phyloP scores from a whole-genome alignment of 2,797 vertebrate species.

The Gadopsis marmoratus region DNA sequence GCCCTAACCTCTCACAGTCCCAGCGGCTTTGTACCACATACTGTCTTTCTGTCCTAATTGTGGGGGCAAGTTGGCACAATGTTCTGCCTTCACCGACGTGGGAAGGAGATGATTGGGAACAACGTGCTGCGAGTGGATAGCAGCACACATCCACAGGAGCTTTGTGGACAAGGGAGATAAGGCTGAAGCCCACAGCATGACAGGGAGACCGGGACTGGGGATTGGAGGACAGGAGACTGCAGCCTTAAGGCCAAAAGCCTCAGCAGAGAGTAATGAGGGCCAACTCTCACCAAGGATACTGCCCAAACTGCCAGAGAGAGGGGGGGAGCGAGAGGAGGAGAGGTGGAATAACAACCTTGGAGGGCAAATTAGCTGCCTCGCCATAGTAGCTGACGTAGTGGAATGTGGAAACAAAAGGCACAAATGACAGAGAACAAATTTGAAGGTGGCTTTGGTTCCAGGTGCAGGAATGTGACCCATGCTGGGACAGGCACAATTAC shows the following conservation, averaged over 20 bases:
- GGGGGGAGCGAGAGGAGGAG: slow-evolving; percentile 2
- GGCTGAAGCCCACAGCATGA: slow-evolving; percentile 66
- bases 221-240: slow-evolving; percentile 67
- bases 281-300: slow-evolving; percentile 63
- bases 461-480: slow-evolving; percentile 29
- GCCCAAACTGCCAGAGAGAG: slow-evolving; percentile 51
- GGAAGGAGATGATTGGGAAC: slow-evolving; percentile 68
- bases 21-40: slow-evolving; percentile 45
- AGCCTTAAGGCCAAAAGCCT: slow-evolving; percentile 75
- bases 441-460: slow-evolving; percentile 51
- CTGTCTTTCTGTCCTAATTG: slow-evolving; percentile 60
- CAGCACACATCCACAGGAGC: slow-evolving; percentile 76
- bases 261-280: slow-evolving; percentile 77
- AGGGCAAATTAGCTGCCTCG: slow-evolving; percentile 58
- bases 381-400: slow-evolving; percentile 39
- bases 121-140: slow-evolving; percentile 70
- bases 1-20: slow-evolving; percentile 38
- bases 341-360: slow-evolving; percentile 58
- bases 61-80: slow-evolving; percentile 57
- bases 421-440: slow-evolving; percentile 45
- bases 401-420: slow-evolving; percentile 55
- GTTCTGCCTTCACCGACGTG: slow-evolving; percentile 50
- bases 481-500: slow-evolving; percentile 10
- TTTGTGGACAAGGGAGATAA: slow-evolving; percentile 80
- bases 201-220: slow-evolving; percentile 58